These are phyloP conservation scores for Pseudococcus longispinus DNA, from an alignment of 2,888 invertebrate species.

Conservation along the genomic window DNA sequence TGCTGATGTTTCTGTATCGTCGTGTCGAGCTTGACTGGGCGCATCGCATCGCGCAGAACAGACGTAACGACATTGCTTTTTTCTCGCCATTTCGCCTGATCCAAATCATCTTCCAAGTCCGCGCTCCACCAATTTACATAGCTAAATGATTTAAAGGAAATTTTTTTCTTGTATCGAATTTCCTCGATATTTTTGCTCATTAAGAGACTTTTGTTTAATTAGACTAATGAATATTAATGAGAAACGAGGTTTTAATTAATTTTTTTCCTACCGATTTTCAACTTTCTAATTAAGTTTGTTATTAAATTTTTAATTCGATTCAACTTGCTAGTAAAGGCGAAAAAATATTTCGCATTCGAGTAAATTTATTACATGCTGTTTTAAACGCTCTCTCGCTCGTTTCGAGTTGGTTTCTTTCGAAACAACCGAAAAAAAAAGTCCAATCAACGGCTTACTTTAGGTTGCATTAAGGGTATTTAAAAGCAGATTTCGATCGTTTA, in stretches of 20 bases:
- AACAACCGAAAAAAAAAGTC: too few relatives aligned
- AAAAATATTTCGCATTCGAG: background rate
- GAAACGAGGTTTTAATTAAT: conserved; percentile 24
- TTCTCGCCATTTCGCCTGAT: background rate
- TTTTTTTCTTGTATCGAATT: conserved; percentile 23
- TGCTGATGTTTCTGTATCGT: background rate
- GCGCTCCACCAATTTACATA: conserved; percentile 2
- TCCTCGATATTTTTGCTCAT: conserved; percentile 29
- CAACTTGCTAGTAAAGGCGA: background rate
- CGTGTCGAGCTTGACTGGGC: too few relatives aligned
- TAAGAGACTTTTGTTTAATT: conserved; percentile 31
- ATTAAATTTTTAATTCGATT: conserved; percentile 28
- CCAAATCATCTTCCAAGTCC: background rate
- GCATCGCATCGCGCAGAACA: background rate
- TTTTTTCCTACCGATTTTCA: conserved; percentile 19
- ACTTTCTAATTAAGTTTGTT: conserved; percentile 28
- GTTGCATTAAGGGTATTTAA: too few relatives aligned
- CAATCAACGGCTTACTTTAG: too few relatives aligned
- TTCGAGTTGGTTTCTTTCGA: too few relatives aligned
- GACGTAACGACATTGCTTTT: background rate
- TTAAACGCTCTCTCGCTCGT: too few relatives aligned
- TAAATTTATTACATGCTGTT: background rate
- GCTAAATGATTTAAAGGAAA: conserved; percentile 3
- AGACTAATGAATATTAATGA: conserved; percentile 34
- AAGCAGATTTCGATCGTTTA: too few relatives aligned